Evolutionary conservation across 1,140 invertebrate genomes (phyloP).

Genomic region (Proales similis): DNA sequence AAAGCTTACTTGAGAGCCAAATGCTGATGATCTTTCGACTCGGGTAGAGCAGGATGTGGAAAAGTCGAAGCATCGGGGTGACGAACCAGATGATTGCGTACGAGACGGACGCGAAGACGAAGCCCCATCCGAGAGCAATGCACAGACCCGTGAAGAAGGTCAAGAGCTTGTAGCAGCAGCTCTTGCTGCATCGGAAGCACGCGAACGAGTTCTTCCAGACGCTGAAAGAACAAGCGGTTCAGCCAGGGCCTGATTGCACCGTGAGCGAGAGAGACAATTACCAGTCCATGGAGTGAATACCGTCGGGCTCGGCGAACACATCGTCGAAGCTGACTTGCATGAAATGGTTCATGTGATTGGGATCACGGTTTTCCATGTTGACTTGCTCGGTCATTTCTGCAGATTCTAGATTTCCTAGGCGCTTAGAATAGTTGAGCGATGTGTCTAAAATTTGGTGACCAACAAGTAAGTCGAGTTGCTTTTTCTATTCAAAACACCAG

Average conservation of each 20-base stretch:
- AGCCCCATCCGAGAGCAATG: constrained; percentile 23
- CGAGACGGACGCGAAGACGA: constrained; percentile 15
- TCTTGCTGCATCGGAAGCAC: constrained; percentile 34
- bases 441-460: too few relatives aligned
- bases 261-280: too few relatives aligned
- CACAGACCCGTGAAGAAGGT: constrained; percentile 27
- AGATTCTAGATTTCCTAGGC: background rate
- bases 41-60: constrained; percentile 8
- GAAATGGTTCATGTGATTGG: constrained; percentile 33
- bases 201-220: constrained; percentile 29
- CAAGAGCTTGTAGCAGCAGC: constrained; percentile 16
- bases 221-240: too few relatives aligned
- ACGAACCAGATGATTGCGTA: constrained; percentile 28
- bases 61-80: constrained; percentile 6
- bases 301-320: constrained; percentile 13
- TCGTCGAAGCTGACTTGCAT: constrained; percentile 31
- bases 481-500: too few relatives aligned
- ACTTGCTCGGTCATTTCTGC: background rate
- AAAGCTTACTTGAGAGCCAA: constrained; percentile 9
- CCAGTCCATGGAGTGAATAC: constrained; percentile 8
- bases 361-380: constrained; percentile 12
- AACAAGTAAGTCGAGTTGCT: too few relatives aligned
- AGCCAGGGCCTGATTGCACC: too few relatives aligned
- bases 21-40: constrained; percentile 8
- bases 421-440: too few relatives aligned